Percentiles rank a stretch among this genome's conserved stretches.
These are phyloP conservation scores for Palythoa heliodiscus DNA, from an alignment of 92 coral and sea anemone species.

Conservation along the genomic window DNA sequence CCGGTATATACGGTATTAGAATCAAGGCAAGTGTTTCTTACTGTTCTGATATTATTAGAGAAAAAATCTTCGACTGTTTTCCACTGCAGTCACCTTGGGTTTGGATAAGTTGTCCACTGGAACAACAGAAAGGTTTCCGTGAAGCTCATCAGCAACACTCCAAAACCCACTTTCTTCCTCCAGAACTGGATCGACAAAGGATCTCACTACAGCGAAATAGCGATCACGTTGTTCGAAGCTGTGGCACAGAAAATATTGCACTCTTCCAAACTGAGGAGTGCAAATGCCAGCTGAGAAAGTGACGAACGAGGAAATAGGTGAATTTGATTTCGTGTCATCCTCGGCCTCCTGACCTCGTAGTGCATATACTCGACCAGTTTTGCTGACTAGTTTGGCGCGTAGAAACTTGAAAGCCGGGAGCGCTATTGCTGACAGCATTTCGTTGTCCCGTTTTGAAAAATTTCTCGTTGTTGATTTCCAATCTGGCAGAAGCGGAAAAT, in stretches of 20 bases:
- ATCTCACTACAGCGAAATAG: neutral
- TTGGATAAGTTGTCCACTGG: neutral
- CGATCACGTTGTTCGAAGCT: neutral
- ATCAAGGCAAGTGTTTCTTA: neutral
- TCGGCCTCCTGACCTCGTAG: neutral
- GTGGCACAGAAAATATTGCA: conserved; percentile 6
- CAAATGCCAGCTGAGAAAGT: neutral
- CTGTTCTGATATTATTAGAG: neutral
- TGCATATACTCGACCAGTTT: neutral
- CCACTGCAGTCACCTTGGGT: neutral
- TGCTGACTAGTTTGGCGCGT: neutral
- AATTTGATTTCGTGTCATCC: neutral
- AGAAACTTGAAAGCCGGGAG: neutral
- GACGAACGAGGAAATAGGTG: neutral
- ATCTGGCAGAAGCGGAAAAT: neutral
- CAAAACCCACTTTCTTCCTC: conserved; percentile 3
- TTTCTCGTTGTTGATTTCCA: neutral
- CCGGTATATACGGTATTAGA: neutral
- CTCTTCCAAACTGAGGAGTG: neutral
- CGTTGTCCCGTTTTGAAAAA: neutral
- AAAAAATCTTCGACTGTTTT: neutral
- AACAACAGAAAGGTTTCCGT: neutral
- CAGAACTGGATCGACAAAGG: neutral
- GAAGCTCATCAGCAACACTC: neutral
- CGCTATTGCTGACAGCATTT: neutral